Evolutionary conservation across 2,113 vertebrate genomes (phyloP).

Genomic region (Leptobrachium leishanense): DNA sequence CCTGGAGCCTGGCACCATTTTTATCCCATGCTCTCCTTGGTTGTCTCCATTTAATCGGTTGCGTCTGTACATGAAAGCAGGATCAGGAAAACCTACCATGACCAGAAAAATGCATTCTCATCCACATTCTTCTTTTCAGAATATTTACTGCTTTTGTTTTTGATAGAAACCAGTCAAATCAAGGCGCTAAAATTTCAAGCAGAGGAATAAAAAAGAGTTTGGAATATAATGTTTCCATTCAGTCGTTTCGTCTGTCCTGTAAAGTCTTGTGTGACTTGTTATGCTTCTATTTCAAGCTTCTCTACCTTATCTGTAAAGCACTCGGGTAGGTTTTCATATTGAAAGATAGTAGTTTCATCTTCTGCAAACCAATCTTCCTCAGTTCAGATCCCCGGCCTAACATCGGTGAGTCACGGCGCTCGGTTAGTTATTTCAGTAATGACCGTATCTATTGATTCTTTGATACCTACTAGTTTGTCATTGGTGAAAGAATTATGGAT

Average conservation of each 20-base stretch:
- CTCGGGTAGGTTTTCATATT: not conserved
- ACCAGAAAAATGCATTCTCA: too few relatives aligned
- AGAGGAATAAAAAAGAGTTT: not conserved
- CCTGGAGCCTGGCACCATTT: too few relatives aligned
- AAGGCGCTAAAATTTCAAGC: not conserved
- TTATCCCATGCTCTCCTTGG: too few relatives aligned
- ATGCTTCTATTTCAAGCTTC: not conserved
- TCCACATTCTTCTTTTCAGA: too few relatives aligned
- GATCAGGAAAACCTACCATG: too few relatives aligned
- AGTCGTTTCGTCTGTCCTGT: not conserved
- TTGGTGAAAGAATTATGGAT: not conserved
- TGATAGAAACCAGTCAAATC: too few relatives aligned
- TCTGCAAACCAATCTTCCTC: not conserved
- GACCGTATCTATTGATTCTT: not conserved
- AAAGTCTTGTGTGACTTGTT: not conserved
- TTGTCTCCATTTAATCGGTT: too few relatives aligned
- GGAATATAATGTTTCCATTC: not conserved
- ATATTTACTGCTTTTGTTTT: too few relatives aligned
- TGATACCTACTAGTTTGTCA: conserved; percentile 4
- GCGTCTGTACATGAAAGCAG: too few relatives aligned
- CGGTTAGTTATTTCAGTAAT: not conserved
- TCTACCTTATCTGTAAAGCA: not conserved
- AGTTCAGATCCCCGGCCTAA: not conserved
- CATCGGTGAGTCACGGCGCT: not conserved
- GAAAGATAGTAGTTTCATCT: not conserved